Evolutionary conservation across 2,797 vertebrate genomes (phyloP), one percentile per base, ranked within the genome.

Genomic region (Anolis apletophallus): DNA sequence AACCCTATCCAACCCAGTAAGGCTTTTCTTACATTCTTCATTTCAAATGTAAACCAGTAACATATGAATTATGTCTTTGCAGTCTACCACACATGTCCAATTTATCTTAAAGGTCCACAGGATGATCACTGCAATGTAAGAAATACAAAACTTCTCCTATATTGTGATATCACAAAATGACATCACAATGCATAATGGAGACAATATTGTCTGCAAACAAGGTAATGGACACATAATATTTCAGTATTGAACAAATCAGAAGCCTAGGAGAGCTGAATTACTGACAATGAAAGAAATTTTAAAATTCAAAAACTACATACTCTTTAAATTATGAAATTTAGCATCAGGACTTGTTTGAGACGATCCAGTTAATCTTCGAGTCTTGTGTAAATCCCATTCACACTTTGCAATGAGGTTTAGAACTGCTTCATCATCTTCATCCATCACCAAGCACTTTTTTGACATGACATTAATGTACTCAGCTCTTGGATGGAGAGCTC

Each of bases 361-460:
- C 17, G 94, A 90, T 46, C 93, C 86, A 1, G 87, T 69, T 80
- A 91, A 83, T n/a, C 88, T 64, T 23, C 88, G 92, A 83, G 93
- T 91, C 71, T 94, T 94, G 88, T 80, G 94, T 67, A 95, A 86
- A 68, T 88, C 90, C 93, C 94, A 90, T 68, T 90, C 91, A 75
- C 92, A 93, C 40, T 92, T 95, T 0, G 88, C 94, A 68, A 93
- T 94, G 86, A 96, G 94, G 90, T 97, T 97, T 73, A 98, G 91
- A 61, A 96, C 94, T 0, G 95, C 93, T 90, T 98, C 97, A 32
- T 97, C 94, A 3, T 95, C 95, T 4, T 96, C 95, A 5, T 97
- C 96, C 78, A 93, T 84, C 50, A 94, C 76, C 52, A 94, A 93
- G 79, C 94, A 93, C 68, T 92, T 96, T 92, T 94, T 95, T 86